Percentiles rank a stretch among this genome's conserved stretches.
phyloP scores from a whole-genome alignment of 1,140 invertebrate genomes.

The Homalodisca vitripennis region DNA sequence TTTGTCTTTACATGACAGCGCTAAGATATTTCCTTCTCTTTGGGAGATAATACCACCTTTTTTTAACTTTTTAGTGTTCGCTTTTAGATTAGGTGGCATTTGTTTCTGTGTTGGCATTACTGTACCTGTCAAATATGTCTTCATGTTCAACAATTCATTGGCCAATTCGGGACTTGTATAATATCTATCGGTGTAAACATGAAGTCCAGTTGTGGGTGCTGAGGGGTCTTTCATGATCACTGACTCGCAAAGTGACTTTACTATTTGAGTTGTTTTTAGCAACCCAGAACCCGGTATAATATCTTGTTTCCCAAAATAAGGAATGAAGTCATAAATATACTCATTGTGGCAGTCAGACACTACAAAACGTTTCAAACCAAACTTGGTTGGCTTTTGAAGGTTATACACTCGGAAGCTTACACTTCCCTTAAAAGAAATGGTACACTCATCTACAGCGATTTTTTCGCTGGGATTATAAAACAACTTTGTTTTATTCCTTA shows the following conservation, averaged over 20 bases:
- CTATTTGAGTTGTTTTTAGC: constrained; percentile 15
- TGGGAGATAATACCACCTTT: background rate
- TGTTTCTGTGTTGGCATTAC: background rate
- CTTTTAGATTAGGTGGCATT: background rate
- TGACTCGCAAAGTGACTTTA: background rate
- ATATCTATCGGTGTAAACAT: background rate
- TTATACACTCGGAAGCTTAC: background rate
- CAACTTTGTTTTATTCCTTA: background rate
- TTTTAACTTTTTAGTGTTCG: background rate
- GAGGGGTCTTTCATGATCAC: background rate
- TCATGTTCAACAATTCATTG: background rate
- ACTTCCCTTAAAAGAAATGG: background rate
- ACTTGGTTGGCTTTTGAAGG: background rate
- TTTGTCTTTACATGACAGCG: background rate
- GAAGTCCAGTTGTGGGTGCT: background rate
- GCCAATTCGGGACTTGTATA: constrained; percentile 17
- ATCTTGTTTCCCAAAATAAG: background rate
- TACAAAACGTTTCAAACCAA: constrained; percentile 10
- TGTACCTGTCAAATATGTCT: background rate
- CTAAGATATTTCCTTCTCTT: background rate
- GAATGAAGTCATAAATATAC: constrained; percentile 12
- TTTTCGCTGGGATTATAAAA: background rate
- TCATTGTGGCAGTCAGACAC: background rate
- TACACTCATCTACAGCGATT: background rate
- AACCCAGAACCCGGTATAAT: background rate